phyloP scores from a whole-genome alignment of 2,888 invertebrate genomes.

The Ectropis crepuscularia region DNA sequence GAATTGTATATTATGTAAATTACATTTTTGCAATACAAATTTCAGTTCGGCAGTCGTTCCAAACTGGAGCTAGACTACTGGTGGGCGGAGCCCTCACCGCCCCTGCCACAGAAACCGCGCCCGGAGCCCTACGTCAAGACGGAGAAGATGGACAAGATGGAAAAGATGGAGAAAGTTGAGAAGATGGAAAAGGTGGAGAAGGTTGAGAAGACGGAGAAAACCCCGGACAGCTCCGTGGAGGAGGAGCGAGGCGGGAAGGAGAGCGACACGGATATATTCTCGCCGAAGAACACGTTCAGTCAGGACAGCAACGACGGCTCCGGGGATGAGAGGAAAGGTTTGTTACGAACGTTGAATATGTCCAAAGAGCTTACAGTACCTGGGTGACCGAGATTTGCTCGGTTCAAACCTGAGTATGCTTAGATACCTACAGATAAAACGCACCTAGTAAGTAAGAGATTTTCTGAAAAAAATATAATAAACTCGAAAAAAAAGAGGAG shows the following conservation, averaged over 20 bases:
- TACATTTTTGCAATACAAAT: conserved; percentile 27
- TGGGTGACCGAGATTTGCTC: no score
- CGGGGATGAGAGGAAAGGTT: conserved; percentile 76
- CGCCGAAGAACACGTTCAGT: conserved; percentile 70
- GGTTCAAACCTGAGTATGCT: no score
- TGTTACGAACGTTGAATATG: conserved; percentile 29
- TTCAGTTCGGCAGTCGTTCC: conserved; percentile 89
- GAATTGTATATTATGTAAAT: background rate
- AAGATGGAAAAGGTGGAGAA: conserved; percentile 48
- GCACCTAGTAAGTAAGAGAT: no score
- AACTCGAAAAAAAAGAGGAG: no score
- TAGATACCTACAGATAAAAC: no score
- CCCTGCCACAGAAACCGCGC: conserved; percentile 53
- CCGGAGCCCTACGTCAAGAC: conserved; percentile 41
- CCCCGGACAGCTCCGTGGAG: conserved; percentile 59
- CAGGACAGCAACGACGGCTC: conserved; percentile 81
- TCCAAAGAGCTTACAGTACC: no score
- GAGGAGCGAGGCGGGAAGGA: conserved; percentile 63
- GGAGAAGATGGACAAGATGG: conserved; percentile 42
- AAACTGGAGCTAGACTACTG: conserved; percentile 91
- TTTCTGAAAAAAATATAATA: no score
- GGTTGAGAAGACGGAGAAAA: conserved; percentile 58
- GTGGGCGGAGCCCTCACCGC: conserved; percentile 87
- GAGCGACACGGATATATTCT: conserved; percentile 70
- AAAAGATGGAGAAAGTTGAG: conserved; percentile 43